phyloP scores from a whole-genome alignment of 2,797 vertebrate species.

The Tragopan temminckii region DNA sequence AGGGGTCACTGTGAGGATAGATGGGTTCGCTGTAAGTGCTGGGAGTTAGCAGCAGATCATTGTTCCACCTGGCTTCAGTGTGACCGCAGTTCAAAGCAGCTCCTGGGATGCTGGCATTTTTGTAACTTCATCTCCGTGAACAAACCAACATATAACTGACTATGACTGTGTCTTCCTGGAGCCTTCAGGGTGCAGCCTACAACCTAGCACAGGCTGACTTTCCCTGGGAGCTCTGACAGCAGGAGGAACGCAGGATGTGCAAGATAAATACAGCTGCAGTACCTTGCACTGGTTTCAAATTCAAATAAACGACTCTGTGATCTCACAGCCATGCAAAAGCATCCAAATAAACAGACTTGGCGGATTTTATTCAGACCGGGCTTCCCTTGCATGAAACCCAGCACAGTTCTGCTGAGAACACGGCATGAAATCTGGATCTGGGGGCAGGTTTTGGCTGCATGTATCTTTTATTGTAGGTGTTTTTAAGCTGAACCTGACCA shows the following conservation, averaged over 20 bases:
- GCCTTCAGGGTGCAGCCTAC: not conserved
- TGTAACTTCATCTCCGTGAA: not conserved
- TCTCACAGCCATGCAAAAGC: not conserved
- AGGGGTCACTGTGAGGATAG: not conserved
- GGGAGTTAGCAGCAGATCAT: not conserved
- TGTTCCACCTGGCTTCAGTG: not conserved
- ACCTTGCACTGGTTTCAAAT: slow-evolving; percentile 38
- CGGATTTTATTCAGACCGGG: not conserved
- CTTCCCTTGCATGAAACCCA: slow-evolving; percentile 30
- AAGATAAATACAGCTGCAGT: slow-evolving; percentile 70
- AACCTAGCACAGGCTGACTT: not conserved
- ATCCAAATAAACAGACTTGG: slow-evolving; percentile 50
- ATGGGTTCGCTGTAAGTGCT: rapidly evolving
- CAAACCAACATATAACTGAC: not conserved
- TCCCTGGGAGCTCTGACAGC: slow-evolving; percentile 25
- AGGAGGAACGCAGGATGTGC: slow-evolving; percentile 53
- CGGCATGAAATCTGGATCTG: not conserved
- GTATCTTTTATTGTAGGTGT: not conserved
- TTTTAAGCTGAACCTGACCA: not conserved
- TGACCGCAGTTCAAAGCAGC: not conserved
- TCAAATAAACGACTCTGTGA: slow-evolving; percentile 20
- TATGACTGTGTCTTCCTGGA: rapidly evolving
- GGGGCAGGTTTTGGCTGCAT: not conserved
- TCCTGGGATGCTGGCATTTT: not conserved
- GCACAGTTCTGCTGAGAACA: not conserved